Evolutionary conservation across 1,140 invertebrate genomes (phyloP).

Genomic region (Subanguina moxae): DNA sequence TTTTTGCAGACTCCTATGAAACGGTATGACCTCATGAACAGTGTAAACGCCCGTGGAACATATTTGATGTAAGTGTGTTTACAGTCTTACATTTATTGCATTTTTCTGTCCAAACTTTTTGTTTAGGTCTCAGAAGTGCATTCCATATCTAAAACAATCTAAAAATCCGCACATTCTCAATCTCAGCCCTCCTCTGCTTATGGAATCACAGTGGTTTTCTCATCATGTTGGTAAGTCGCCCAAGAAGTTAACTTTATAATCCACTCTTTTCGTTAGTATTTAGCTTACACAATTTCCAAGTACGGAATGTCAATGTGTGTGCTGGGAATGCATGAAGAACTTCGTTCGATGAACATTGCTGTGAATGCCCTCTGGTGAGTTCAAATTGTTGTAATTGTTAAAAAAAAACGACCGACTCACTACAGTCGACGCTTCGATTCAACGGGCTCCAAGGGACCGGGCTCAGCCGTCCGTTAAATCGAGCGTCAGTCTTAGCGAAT

Average conservation of each 20-base stretch:
- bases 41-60: constrained; percentile 83
- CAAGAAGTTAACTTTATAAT: neutral
- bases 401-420: too few relatives aligned
- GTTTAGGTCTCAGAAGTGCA: constrained; percentile 80
- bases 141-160: constrained; percentile 82
- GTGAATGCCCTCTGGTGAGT: constrained; percentile 85
- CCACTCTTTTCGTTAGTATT: neutral
- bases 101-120: neutral
- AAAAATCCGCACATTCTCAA: constrained; percentile 92
- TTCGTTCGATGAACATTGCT: constrained; percentile 75
- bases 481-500: too few relatives aligned
- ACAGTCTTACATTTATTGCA: neutral
- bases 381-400: too few relatives aligned
- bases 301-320: constrained; percentile 98
- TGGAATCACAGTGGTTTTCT: constrained; percentile 84
- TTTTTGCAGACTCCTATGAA: constrained; percentile 79
- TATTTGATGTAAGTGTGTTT: constrained; percentile 72
- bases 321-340: constrained; percentile 86
- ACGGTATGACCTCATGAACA: constrained; percentile 86
- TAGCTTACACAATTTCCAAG: constrained; percentile 76
- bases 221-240: constrained; percentile 68
- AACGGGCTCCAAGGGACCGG: too few relatives aligned
- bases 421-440: too few relatives aligned
- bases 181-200: constrained; percentile 84
- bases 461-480: too few relatives aligned